A percentile compares a stretch with the other conserved stretches of the same genome.
phyloP scores from a whole-genome alignment of 2,888 invertebrate species.

The Pomacea canaliculata region DNA sequence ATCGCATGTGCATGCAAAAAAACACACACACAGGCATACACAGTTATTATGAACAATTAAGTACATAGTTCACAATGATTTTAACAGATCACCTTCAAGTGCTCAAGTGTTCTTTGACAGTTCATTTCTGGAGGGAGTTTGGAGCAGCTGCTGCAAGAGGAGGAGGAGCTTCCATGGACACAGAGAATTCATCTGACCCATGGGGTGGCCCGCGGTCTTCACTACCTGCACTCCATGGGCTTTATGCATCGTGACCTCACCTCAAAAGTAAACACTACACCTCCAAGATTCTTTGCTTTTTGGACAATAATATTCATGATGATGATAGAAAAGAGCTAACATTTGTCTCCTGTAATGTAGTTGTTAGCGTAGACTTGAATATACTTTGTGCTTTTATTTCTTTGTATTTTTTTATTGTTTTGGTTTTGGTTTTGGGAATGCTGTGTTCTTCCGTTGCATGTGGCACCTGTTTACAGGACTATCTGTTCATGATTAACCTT shows the following conservation, averaged over 20 bases:
- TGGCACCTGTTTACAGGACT: too few relatives aligned
- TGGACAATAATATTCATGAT: too few relatives aligned
- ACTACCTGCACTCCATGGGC: constrained; percentile 91
- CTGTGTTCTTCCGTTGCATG: too few relatives aligned
- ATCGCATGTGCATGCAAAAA: neutral
- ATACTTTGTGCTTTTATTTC: too few relatives aligned
- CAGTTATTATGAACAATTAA: neutral
- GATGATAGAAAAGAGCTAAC: too few relatives aligned
- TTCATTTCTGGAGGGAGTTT: constrained; percentile 95
- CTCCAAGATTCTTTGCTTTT: too few relatives aligned
- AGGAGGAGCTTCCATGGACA: constrained; percentile 80
- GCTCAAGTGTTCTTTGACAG: constrained; percentile 64
- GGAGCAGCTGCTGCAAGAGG: constrained; percentile 84
- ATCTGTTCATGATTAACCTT: too few relatives aligned
- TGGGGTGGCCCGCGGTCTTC: constrained; percentile 91
- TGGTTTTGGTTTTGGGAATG: too few relatives aligned
- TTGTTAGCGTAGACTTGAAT: too few relatives aligned
- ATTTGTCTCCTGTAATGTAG: too few relatives aligned
- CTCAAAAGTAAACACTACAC: constrained; percentile 79
- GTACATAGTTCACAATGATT: neutral
- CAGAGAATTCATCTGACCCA: constrained; percentile 85
- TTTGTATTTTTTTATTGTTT: too few relatives aligned
- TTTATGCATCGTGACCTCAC: constrained; percentile 96
- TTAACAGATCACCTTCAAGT: neutral
- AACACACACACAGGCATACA: neutral